Evolutionary conservation across 35 echinoderm and acorn worm species (phyloP).

Genomic region (Heliocidaris erythrogramma): DNA sequence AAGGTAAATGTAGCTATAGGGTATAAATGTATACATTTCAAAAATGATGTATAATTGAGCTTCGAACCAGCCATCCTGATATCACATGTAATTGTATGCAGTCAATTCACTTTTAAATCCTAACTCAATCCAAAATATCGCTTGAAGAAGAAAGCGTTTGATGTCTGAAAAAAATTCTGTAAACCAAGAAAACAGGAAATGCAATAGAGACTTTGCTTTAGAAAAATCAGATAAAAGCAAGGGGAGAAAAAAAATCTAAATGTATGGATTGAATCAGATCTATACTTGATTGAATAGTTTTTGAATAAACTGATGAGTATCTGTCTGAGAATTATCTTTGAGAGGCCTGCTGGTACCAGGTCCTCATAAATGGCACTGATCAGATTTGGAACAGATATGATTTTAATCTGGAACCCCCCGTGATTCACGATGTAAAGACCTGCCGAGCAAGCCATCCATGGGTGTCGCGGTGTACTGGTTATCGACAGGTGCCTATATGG

Average conservation of each 20-base stretch:
- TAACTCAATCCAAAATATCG: not conserved
- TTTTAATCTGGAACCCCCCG: not conserved
- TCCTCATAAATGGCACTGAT: not conserved
- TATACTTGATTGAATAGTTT: not conserved
- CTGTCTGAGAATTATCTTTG: not conserved
- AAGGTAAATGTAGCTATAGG: no score
- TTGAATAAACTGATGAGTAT: not conserved
- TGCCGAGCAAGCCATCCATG: not conserved
- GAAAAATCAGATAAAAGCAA: not conserved
- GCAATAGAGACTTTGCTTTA: not conserved
- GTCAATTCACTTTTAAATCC: not conserved
- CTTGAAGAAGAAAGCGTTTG: not conserved
- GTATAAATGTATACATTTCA: not conserved
- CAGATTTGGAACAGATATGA: not conserved
- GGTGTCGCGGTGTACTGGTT: not conserved
- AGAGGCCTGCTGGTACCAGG: not conserved
- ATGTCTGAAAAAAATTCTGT: not conserved
- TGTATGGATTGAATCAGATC: not conserved
- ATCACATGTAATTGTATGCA: not conserved
- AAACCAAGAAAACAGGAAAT: conserved; percentile 5
- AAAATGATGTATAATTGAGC: not conserved
- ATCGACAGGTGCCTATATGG: conserved; percentile 16
- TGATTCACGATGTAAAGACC: not conserved
- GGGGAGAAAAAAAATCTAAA: not conserved
- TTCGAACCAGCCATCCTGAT: not conserved